phyloP scores from a whole-genome alignment of 2,797 vertebrate species.

The Cirrhinus mrigala region DNA sequence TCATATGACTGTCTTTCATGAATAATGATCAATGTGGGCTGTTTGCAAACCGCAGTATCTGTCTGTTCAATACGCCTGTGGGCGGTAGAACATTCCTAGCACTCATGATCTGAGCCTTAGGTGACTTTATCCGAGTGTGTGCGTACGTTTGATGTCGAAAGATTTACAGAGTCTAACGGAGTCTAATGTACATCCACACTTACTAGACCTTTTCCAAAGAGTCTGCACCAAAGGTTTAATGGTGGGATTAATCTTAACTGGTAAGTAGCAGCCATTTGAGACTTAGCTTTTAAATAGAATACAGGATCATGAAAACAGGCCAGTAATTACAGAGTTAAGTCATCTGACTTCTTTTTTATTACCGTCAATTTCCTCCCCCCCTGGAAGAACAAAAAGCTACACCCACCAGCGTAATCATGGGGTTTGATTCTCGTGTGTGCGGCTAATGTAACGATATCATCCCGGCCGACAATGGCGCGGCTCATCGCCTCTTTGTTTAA shows the following conservation, averaged over 20 bases:
- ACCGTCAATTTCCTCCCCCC: slow-evolving; percentile 90
- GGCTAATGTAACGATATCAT: slow-evolving; percentile 87
- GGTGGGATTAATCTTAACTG: slow-evolving; percentile 54
- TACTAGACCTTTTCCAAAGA: slow-evolving; percentile 29
- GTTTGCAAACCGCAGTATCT: slow-evolving; percentile 66
- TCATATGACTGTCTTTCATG: slow-evolving; percentile 66
- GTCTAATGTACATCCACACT: slow-evolving; percentile 54
- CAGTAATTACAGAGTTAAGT: slow-evolving; percentile 85
- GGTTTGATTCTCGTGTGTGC: slow-evolving; percentile 86
- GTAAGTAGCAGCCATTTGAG: slow-evolving; percentile 59
- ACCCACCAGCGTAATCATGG: slow-evolving; percentile 90
- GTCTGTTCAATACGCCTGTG: slow-evolving; percentile 63
- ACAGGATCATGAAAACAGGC: slow-evolving; percentile 76
- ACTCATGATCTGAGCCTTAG: slow-evolving; percentile 74
- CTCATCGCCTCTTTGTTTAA: slow-evolving; percentile 61
- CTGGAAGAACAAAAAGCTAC: slow-evolving; percentile 84
- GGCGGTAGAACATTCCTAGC: slow-evolving; percentile 71
- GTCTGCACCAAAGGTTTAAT: slow-evolving; percentile 46
- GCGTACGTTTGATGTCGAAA: slow-evolving; percentile 29
- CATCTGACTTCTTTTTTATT: slow-evolving; percentile 89
- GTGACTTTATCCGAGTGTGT: slow-evolving; percentile 63
- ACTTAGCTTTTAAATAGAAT: slow-evolving; percentile 65
- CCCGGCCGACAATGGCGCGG: slow-evolving; percentile 65
- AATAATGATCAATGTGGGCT: slow-evolving; percentile 72
- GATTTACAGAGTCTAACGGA: slow-evolving; percentile 46